Conservation (phyloP, 2,888 invertebrate genomes). For the Patella depressa region DNA sequence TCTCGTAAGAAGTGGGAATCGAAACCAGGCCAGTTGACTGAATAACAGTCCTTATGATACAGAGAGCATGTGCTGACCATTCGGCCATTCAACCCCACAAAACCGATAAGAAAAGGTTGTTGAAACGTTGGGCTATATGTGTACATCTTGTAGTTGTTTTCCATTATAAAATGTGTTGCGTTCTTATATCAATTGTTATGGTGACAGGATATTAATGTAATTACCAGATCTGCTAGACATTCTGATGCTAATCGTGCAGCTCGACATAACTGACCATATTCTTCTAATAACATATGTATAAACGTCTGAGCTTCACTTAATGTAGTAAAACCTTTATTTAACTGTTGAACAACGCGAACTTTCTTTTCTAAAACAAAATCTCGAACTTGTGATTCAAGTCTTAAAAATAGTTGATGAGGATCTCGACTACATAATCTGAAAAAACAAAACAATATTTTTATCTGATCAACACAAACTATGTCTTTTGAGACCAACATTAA, state of each 20-base stretch:
- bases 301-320: conserved; percentile 75
- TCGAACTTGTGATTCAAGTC: conserved; percentile 77
- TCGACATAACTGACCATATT: conserved; percentile 77
- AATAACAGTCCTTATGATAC: too few relatives aligned
- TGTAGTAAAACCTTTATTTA: conserved; percentile 73
- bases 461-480: too few relatives aligned
- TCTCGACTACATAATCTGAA: conserved; percentile 72
- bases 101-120: too few relatives aligned
- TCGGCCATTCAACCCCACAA: too few relatives aligned
- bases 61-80: too few relatives aligned
- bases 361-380: conserved; percentile 79
- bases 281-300: conserved; percentile 76
- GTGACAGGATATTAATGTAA: conserved; percentile 17
- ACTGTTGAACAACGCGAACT: conserved; percentile 75
- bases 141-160: too few relatives aligned
- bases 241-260: conserved; percentile 77
- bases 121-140: too few relatives aligned
- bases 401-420: conserved; percentile 78
- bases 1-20: too few relatives aligned
- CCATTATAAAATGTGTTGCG: too few relatives aligned
- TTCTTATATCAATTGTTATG: not conserved
- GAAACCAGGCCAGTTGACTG: too few relatives aligned
- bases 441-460: conserved; percentile 12
- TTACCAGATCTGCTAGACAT: conserved; percentile 75
- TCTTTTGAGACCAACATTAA: too few relatives aligned